Evolutionary conservation across 2,113 vertebrate genomes (phyloP).

Genomic region (Steatornis caripensis): DNA sequence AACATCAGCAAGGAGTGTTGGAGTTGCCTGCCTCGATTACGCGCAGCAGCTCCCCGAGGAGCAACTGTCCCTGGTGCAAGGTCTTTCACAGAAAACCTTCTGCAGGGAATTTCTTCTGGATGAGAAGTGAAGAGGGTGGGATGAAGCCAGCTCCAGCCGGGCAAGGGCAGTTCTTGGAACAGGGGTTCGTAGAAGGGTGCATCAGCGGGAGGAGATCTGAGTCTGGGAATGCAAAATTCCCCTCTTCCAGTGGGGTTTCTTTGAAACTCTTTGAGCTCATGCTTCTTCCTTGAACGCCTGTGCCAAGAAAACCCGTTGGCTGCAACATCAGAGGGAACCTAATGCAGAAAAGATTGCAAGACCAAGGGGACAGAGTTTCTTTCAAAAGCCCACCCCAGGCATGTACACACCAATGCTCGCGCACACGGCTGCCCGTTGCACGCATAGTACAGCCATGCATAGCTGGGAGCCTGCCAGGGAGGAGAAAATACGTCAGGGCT

Average conservation of each 20-base stretch:
- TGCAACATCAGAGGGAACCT: not conserved
- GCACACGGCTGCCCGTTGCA: fast-evolving
- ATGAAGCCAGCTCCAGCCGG: not conserved
- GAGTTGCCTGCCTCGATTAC: not conserved
- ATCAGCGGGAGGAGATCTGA: fast-evolving
- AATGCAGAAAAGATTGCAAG: not conserved
- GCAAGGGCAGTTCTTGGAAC: not conserved
- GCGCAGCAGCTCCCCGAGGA: not conserved
- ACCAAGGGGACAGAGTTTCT: not conserved
- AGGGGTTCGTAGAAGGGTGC: not conserved
- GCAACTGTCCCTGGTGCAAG: not conserved
- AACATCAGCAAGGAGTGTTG: not conserved
- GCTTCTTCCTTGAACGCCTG: not conserved
- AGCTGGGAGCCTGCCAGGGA: not conserved
- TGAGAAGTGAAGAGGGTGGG: not conserved
- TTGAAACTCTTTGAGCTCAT: not conserved
- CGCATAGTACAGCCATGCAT: not conserved
- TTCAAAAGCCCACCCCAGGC: not conserved
- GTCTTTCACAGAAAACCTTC: not conserved
- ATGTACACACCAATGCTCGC: not conserved
- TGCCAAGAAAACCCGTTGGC: not conserved
- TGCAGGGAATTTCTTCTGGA: not conserved
- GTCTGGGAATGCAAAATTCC: not conserved
- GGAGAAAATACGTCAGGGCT: not conserved
- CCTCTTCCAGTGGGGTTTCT: not conserved